Base-by-base conservation (phyloP, 2,888 invertebrate genomes). In the Leptopilina myrica region DNA sequence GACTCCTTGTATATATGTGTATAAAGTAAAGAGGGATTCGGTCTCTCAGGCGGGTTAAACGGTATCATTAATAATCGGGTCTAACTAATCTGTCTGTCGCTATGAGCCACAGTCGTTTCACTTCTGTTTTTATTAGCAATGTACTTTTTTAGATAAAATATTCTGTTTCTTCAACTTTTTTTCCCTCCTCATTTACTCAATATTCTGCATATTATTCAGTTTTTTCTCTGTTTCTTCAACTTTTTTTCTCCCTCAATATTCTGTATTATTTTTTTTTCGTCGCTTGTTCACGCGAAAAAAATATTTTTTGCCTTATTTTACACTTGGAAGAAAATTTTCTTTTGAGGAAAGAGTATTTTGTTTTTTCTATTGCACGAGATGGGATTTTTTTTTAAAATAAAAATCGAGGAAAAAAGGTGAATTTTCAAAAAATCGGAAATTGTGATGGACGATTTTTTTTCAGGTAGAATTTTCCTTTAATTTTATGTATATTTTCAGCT, bases 61-160 rank as follows among this genome's bases (percentile, higher is more conserved):
- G 93, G 91, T 93, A 93, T 93, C 93, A 94, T 94, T 94, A 93
- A 94, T 94, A 93, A 94, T 93, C 93, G 92, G 92, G 91, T 91
- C 93, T 93, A 93, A 93, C 93, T 93, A 93, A 94, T 94, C 93
- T 93, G 93, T 93, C 93, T 92, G 93, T 92, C 92, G 91, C 90
- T 92, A 87, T 85, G 85, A 89, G 88, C 87, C 43, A 85, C 86
- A 84, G 86, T 88, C 85, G 84, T 87, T 86, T 86, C 84, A 86
- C 86, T 87, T 84, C 86, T 86, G 85, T 86, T 88, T 88, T 88
- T 86, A 88, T 88, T 87, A 85, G 83, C 81, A 80, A 79, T 79
- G 78, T 65, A 53, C 53, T 64, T 77, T 33, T 65, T 43, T 43
- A 43, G 43, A 64, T 49, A 64, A 65, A 33, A 33, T 53, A 33